These are phyloP conservation scores for Acleris holmiana DNA, from an alignment of 2,888 invertebrate genomes.

Conservation along the genomic window DNA sequence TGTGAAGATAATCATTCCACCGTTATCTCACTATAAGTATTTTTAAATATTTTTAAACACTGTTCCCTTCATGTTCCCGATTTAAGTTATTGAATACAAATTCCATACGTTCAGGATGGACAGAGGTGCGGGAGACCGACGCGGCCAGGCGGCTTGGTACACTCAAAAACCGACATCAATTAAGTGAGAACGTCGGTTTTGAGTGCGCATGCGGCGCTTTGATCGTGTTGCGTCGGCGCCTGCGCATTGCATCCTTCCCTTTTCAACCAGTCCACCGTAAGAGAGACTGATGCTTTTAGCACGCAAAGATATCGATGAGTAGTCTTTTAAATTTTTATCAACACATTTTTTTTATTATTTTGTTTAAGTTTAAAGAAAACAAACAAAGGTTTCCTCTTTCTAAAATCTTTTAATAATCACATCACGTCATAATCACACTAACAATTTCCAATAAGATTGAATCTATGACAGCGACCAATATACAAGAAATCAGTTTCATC, in stretches of 20 bases:
- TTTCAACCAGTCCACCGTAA: constrained; percentile 41
- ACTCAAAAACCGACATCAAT: constrained; percentile 80
- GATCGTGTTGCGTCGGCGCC: constrained; percentile 59
- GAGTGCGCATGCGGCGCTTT: constrained; percentile 56
- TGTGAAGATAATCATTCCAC: no score
- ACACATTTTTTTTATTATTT: no score
- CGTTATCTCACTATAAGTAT: no score
- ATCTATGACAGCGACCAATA: not conserved
- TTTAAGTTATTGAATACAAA: constrained; percentile 74
- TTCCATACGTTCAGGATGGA: constrained; percentile 70
- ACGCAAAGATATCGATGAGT: not conserved
- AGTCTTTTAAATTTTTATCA: no score
- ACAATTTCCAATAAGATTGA: not conserved
- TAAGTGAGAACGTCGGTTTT: constrained; percentile 58
- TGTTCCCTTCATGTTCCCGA: constrained; percentile 22
- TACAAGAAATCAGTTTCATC: constrained; percentile 2
- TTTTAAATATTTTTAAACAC: constrained; percentile 20
- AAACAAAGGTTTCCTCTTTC: no score
- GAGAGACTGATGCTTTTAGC: constrained; percentile 45
- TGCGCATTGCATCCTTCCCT: constrained; percentile 44
- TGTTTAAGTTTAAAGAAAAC: no score
- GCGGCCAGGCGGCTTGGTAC: constrained; percentile 68
- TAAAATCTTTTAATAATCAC: no score
- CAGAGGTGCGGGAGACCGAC: constrained; percentile 66
- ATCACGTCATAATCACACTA: not conserved